Conservation (phyloP, 2,113 vertebrate species). For the Sebastes schlegelii region DNA sequence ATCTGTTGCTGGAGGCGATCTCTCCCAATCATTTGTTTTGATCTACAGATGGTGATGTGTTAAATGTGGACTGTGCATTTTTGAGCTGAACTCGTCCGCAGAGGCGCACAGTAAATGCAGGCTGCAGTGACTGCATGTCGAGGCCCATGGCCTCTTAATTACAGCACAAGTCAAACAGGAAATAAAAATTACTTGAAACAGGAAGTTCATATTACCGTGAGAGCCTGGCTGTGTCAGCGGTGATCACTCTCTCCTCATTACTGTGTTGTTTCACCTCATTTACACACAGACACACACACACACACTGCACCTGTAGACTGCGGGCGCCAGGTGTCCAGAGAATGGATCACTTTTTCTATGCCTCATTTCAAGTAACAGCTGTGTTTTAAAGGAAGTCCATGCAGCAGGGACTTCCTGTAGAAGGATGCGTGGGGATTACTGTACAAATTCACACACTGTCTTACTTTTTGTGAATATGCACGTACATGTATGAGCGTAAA, state of each 20-base stretch:
- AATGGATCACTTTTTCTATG: constrained; percentile 72
- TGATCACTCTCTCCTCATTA: constrained; percentile 78
- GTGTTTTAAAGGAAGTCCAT: constrained; percentile 62
- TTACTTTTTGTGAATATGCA: neutral
- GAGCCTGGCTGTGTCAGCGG: constrained; percentile 65
- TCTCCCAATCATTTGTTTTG: constrained; percentile 55
- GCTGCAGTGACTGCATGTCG: constrained; percentile 31
- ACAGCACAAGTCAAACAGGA: constrained; percentile 71
- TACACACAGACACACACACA: constrained; percentile 40
- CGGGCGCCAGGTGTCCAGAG: constrained; percentile 69
- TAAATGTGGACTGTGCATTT: constrained; percentile 54
- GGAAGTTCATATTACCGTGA: constrained; percentile 75
- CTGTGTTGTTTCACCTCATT: constrained; percentile 68
- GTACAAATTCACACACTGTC: constrained; percentile 8
- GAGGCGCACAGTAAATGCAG: constrained; percentile 22
- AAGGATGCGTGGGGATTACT: constrained; percentile 24
- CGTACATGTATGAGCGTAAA: neutral
- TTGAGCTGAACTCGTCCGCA: constrained; percentile 16
- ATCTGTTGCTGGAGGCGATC: constrained; percentile 60
- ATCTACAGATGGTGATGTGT: constrained; percentile 55
- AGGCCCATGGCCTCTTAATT: constrained; percentile 63
- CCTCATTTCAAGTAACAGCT: constrained; percentile 72
- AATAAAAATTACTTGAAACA: constrained; percentile 74
- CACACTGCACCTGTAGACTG: constrained; percentile 67
- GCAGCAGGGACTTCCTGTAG: constrained; percentile 61